These are phyloP conservation scores for Steatocranus sp. DNA, from an alignment of 2,797 vertebrate genomes.

Conservation along the genomic window DNA sequence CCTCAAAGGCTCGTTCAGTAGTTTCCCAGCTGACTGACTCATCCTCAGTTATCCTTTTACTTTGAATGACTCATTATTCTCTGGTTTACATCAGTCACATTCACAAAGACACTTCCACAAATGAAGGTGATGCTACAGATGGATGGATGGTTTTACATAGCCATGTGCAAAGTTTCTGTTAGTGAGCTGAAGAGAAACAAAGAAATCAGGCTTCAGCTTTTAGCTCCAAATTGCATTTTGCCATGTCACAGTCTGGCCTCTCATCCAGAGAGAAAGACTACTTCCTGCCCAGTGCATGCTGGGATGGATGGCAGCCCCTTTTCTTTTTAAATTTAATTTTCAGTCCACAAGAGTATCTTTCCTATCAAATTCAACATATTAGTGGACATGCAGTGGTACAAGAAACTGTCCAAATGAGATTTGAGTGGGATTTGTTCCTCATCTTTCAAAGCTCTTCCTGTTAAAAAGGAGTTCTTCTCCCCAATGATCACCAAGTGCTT, in stretches of 20 bases:
- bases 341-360: not conserved
- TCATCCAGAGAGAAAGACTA: not conserved
- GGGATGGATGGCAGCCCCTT: not conserved
- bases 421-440: not conserved
- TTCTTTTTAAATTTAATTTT: not conserved
- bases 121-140: not conserved
- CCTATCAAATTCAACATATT: not conserved
- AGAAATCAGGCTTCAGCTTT: not conserved
- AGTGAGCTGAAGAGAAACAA: not conserved
- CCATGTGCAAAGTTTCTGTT: not conserved
- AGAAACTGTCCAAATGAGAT: not conserved
- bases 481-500: not conserved
- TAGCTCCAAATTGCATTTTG: not conserved
- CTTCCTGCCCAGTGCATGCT: not conserved
- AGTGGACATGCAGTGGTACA: not conserved
- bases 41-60: slow-evolving; percentile 6
- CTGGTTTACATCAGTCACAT: not conserved
- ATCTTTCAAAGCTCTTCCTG: not conserved
- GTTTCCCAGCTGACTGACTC: slow-evolving; percentile 19
- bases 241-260: not conserved
- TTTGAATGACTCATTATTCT: slow-evolving; percentile 28
- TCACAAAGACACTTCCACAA: not conserved
- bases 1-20: not conserved
- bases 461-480: not conserved
- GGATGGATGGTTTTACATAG: not conserved